Percentiles rank a stretch among this genome's conserved stretches.
Evolutionary conservation across 2,113 vertebrate species (phyloP).

Genomic region (Sylvia atricapilla): DNA sequence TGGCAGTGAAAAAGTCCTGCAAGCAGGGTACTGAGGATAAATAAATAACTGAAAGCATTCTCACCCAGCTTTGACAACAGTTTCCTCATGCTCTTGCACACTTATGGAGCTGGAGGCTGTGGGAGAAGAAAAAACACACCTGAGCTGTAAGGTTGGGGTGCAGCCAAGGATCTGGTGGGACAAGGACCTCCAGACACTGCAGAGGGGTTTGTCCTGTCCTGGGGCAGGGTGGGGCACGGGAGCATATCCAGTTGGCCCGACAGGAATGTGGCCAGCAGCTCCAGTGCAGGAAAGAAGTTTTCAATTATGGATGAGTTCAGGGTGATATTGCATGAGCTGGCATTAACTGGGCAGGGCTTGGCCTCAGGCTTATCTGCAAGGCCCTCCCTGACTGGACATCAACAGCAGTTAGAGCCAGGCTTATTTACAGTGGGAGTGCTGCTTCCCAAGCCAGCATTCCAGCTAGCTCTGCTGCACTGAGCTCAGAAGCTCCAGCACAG

Average conservation of each 20-base stretch:
- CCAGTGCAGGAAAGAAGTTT: background rate
- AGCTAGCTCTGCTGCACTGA: background rate
- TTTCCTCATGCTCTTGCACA: slow-evolving; percentile 61
- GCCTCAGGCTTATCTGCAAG: background rate
- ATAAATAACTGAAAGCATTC: background rate
- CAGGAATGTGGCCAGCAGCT: background rate
- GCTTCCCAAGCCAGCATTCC: background rate
- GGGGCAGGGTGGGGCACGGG: background rate
- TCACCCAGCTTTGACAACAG: slow-evolving; percentile 66
- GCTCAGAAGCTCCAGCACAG: background rate
- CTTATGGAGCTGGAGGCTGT: slow-evolving; percentile 68
- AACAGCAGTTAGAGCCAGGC: background rate
- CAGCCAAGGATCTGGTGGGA: background rate
- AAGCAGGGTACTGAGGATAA: background rate
- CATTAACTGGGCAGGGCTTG: background rate
- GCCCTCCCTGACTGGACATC: rapidly evolving
- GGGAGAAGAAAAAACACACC: background rate
- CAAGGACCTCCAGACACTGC: rapidly evolving
- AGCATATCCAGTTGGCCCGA: background rate
- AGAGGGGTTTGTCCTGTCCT: background rate
- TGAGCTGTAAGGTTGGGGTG: background rate
- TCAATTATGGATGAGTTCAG: background rate
- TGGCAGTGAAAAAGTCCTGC: background rate
- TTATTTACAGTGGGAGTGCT: background rate
- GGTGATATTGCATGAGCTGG: rapidly evolving